Percentiles rank a stretch among this genome's conserved stretches.
These are phyloP conservation scores for Sesamia nonagrioides DNA, from an alignment of 1,140 invertebrate genomes.

Conservation along the genomic window DNA sequence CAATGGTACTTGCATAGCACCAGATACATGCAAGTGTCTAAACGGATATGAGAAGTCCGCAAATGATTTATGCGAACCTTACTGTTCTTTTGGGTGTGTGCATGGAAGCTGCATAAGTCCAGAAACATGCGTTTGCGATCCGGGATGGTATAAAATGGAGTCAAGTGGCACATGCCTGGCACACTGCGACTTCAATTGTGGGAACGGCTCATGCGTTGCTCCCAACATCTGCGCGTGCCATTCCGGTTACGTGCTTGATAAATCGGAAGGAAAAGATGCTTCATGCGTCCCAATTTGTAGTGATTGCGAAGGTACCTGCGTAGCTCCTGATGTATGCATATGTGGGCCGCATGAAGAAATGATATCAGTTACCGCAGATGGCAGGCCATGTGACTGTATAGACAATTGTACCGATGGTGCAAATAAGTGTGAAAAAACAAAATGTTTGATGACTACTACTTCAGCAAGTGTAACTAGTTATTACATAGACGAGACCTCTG, in stretches of 20 bases:
- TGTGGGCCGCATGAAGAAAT: not conserved
- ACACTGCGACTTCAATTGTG: constrained; percentile 84
- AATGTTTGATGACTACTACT: constrained; percentile 4
- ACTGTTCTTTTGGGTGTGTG: constrained; percentile 2
- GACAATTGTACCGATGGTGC: not conserved
- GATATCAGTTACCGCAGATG: not conserved
- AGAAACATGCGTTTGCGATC: constrained; percentile 11
- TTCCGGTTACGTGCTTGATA: constrained; percentile 57
- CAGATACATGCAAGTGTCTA: constrained; percentile 32
- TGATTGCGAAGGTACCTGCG: constrained; percentile 8
- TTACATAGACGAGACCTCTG: not conserved
- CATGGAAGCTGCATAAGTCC: constrained; percentile 22
- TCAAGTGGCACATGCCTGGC: constrained; percentile 70
- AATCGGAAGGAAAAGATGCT: not conserved
- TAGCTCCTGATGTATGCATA: constrained; percentile 1
- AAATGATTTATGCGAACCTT: not conserved
- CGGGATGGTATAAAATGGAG: constrained; percentile 48
- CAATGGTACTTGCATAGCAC: constrained; percentile 29
- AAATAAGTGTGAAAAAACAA: constrained; percentile 8
- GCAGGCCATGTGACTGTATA: constrained; percentile 5
- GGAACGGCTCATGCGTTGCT: constrained; percentile 74
- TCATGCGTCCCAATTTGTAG: not conserved
- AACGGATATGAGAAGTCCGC: constrained; percentile 2
- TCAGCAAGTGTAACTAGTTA: not conserved
- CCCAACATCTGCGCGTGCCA: constrained; percentile 77